Evolutionary conservation across 2,113 vertebrate genomes (phyloP).

Genomic region (Corythoichthys intestinalis): DNA sequence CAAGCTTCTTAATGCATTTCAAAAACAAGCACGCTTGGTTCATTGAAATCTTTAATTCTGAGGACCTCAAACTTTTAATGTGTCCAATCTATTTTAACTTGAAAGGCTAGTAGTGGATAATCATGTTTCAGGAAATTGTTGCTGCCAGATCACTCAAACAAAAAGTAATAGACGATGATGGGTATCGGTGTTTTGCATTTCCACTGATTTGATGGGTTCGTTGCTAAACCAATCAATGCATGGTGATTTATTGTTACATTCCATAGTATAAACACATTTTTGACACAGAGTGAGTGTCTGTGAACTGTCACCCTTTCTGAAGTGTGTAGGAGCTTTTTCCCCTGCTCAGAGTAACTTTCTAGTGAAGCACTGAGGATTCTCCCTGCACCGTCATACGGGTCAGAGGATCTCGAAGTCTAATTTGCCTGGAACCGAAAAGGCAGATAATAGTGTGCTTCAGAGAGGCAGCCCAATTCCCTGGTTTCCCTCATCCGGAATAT

Average conservation of each 20-base stretch:
- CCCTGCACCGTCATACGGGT: background rate
- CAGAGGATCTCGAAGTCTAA: background rate
- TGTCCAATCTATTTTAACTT: background rate
- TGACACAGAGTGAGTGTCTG: background rate
- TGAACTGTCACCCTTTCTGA: background rate
- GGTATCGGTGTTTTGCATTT: too few relatives aligned
- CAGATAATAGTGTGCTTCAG: slow-evolving; percentile 2
- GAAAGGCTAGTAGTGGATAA: too few relatives aligned
- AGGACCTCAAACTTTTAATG: background rate
- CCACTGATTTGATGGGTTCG: too few relatives aligned
- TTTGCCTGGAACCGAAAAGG: slow-evolving; percentile 8
- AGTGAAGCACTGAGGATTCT: background rate
- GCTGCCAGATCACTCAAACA: too few relatives aligned
- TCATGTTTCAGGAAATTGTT: too few relatives aligned
- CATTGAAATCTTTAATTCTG: background rate
- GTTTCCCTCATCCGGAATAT: background rate
- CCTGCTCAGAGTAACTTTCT: background rate
- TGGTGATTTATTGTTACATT: too few relatives aligned
- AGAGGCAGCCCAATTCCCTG: slow-evolving; percentile 4
- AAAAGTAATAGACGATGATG: too few relatives aligned
- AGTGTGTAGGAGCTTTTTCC: background rate
- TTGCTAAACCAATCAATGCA: too few relatives aligned
- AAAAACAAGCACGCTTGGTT: background rate
- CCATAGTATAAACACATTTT: background rate
- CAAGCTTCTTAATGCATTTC: background rate